Percentiles rank a stretch among this genome's conserved stretches.
Conservation (phyloP, 2,888 invertebrate genomes). For the Mactromeris polynyma region DNA sequence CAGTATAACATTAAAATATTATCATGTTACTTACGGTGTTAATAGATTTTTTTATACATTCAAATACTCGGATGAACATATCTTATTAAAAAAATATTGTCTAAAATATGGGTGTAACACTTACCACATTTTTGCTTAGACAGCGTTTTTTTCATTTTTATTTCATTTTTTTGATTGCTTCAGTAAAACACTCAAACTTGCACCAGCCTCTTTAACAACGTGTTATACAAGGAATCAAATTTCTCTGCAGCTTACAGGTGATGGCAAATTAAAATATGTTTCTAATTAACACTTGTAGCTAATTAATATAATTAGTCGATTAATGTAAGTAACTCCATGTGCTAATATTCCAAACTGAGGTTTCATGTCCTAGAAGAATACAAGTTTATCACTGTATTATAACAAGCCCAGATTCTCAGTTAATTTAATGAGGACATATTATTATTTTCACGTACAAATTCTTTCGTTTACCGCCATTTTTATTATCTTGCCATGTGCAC, state of each 20-base stretch:
- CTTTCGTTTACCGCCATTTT: background rate
- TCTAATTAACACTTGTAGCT: background rate
- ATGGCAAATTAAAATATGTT: background rate
- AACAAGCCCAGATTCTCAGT: background rate
- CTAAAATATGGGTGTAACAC: no score
- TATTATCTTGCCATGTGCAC: background rate
- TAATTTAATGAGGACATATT: background rate
- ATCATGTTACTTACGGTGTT: no score
- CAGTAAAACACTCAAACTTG: background rate
- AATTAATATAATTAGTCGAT: background rate
- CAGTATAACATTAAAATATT: no score
- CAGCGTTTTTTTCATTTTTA: no score
- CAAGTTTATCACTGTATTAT: background rate
- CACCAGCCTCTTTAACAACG: background rate
- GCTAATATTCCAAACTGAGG: background rate
- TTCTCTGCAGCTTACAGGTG: background rate
- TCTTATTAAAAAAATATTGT: no score
- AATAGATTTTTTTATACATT: no score
- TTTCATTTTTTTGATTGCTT: no score
- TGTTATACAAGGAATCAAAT: background rate
- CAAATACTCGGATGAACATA: no score
- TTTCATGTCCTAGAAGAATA: background rate
- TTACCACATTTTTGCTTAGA: no score
- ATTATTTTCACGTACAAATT: background rate
- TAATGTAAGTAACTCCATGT: background rate